phyloP scores from a whole-genome alignment of 2,113 vertebrate species.

The Apodemus speciosus region DNA sequence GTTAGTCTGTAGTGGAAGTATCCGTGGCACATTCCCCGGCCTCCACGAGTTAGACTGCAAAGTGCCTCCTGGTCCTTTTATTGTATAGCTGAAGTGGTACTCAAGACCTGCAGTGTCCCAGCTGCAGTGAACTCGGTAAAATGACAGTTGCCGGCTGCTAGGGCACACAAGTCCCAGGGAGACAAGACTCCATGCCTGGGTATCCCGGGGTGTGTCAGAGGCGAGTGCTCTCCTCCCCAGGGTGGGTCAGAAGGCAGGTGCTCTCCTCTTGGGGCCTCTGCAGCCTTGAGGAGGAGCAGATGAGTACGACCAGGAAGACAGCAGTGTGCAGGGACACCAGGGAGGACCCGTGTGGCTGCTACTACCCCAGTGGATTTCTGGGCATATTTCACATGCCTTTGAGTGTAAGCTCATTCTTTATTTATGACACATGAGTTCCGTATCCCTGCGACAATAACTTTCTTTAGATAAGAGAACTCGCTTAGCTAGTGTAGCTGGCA shows the following conservation, averaged over 20 bases:
- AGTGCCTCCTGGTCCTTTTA: neutral
- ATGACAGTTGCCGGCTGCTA: neutral
- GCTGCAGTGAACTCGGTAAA: too few species aligned
- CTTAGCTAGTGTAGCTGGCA: rapidly evolving
- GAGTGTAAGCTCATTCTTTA: neutral
- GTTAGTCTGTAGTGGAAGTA: neutral
- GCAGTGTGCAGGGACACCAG: neutral
- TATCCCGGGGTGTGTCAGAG: too few species aligned
- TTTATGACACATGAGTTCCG: rapidly evolving
- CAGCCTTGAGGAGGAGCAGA: neutral
- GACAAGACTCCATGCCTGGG: neutral
- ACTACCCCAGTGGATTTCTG: rapidly evolving
- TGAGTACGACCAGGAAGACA: neutral
- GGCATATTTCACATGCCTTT: neutral
- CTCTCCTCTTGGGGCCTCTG: neutral
- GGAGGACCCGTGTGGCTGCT: rapidly evolving
- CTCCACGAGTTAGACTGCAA: neutral
- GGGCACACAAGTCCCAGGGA: neutral
- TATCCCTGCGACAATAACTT: neutral
- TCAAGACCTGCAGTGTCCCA: neutral
- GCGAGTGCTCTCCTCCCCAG: too few species aligned
- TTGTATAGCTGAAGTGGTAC: neutral
- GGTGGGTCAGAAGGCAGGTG: neutral
- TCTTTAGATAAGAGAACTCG: neutral
- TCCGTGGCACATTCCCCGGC: rapidly evolving